Conservation (phyloP, 2,888 invertebrate genomes). For the Gari tellinella region DNA sequence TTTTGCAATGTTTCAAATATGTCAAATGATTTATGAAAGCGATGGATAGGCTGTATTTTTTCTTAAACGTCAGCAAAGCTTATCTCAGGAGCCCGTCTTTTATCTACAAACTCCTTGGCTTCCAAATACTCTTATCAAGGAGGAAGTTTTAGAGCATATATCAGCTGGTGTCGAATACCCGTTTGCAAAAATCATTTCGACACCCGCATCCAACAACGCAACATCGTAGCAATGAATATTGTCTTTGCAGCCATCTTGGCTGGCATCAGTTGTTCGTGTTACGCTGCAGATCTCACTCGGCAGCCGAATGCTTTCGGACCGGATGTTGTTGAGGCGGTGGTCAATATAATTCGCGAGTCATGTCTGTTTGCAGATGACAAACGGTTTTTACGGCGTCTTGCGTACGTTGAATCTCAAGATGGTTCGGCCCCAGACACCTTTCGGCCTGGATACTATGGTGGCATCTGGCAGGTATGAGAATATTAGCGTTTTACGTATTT, state of each 20-base stretch:
- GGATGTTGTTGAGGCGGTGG: conserved; percentile 66
- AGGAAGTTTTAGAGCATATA: too few species aligned
- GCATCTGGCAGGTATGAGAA: conserved; percentile 70
- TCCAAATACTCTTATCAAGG: too few species aligned
- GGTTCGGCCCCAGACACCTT: conserved; percentile 64
- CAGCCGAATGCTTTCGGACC: conserved; percentile 56
- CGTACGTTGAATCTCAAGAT: conserved; percentile 67
- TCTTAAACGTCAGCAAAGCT: too few species aligned
- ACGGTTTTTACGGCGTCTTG: conserved; percentile 65
- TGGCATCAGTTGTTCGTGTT: not conserved
- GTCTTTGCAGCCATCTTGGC: not conserved
- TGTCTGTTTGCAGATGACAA: conserved; percentile 71
- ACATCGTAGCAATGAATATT: not conserved
- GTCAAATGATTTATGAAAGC: too few species aligned
- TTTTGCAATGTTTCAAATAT: too few species aligned
- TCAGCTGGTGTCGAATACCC: too few species aligned
- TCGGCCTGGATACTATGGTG: conserved; percentile 60
- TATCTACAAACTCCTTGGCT: too few species aligned
- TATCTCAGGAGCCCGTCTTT: too few species aligned
- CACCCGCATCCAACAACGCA: not conserved
- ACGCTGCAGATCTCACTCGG: conserved; percentile 52
- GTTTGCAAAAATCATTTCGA: too few species aligned
- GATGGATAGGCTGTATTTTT: too few species aligned
- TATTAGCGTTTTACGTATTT: too few species aligned
- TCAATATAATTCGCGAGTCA: conserved; percentile 64